phyloP scores from a whole-genome alignment of 2,113 vertebrate species.

The Oriolus oriolus region DNA sequence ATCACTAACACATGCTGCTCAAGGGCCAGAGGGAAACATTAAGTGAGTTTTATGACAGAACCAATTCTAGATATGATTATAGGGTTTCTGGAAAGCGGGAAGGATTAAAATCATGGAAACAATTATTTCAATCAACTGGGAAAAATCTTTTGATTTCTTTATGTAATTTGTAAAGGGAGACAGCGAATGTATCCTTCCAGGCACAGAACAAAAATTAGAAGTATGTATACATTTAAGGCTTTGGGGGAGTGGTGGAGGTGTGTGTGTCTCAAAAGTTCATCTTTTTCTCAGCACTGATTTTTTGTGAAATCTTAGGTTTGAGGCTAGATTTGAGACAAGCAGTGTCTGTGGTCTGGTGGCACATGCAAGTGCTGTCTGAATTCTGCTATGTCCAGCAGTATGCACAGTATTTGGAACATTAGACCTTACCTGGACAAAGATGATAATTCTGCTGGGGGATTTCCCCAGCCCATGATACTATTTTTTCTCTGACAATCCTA shows the following conservation, averaged over 20 bases:
- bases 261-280: neutral
- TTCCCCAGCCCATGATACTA: neutral
- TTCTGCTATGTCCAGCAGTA: neutral
- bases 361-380: neutral
- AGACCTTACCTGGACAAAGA: neutral
- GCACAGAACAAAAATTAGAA: neutral
- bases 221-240: neutral
- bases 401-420: neutral
- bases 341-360: neutral
- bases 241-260: rapidly evolving
- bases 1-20: neutral
- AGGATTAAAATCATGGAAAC: neutral
- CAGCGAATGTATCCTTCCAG: neutral
- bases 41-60: neutral
- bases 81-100: neutral
- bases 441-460: neutral
- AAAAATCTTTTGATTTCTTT: neutral
- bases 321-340: neutral
- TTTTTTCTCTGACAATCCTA: neutral
- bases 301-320: neutral
- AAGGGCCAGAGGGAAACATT: neutral
- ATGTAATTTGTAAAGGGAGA: neutral
- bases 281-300: neutral
- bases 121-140: neutral
- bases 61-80: neutral